Base-by-base conservation (phyloP, 1,140 invertebrate species). In the Neotoxoptera formosana region DNA sequence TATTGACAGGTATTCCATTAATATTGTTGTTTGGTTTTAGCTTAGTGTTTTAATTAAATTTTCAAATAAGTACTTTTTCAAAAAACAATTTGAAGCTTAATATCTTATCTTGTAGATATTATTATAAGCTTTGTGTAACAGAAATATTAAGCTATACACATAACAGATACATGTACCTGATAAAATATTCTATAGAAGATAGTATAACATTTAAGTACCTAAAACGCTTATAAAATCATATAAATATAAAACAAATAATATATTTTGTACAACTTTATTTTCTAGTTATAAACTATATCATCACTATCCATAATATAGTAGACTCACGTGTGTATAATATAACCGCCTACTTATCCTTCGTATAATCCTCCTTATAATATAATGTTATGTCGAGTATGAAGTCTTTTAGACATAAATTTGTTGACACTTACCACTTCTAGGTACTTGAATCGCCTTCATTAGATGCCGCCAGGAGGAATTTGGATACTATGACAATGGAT, bases 321-420 rank as follows among this genome's bases (percentile, higher is more conserved):
- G 4, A 76, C 6, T 30, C 14, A 1, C 14, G 7, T 1, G 4
- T n/a, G 60, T 67, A 67, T 17, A n/a, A n/a, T 17, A 67, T 0
- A 67, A 67, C 11, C 60, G n/a, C n/a, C 30, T 30, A 3, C 25
- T 67, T 4, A n/a, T 67, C 17, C 9, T 67, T 76, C 14, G n/a
- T n/a, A n/a, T n/a, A n/a, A n/a, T n/a, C n/a, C 23, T 84, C 83
- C 41, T 84, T 45, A 11, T 83, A 83, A 8, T 84, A 84, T 41
- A 84, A 76, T 76, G 60, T 11, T 45, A 30, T 84, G 83, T 41
- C 41, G 45, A 2, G 23, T 25, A 14, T 30, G 25, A 36, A 84
- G 45, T 84, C 21, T 84, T 45, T 25, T 87, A 45, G 14, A 87
- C 11, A n/a, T 87, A 48, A n/a, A 87, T 87, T 87, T 87, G 86